Conservation (phyloP, 2,888 invertebrate genomes). For the Heterodera filipjevi region DNA sequence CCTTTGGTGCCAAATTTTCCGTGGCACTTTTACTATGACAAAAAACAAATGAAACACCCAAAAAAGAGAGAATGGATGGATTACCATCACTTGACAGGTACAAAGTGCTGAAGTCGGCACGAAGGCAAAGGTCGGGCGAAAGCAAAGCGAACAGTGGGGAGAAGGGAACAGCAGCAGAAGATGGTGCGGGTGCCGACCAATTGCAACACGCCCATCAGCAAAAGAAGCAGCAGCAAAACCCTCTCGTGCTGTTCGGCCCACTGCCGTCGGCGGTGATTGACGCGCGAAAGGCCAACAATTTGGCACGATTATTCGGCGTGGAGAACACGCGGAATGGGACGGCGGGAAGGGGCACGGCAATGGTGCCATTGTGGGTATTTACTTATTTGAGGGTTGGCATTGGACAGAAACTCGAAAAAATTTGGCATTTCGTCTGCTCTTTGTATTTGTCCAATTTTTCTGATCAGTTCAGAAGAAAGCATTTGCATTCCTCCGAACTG, state of each 20-base stretch:
- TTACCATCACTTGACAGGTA: not conserved
- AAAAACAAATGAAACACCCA: too few species aligned
- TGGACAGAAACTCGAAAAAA: too few species aligned
- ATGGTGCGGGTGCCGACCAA: too few species aligned
- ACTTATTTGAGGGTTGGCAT: too few species aligned
- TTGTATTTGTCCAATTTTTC: too few species aligned
- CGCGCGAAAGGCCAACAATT: not conserved
- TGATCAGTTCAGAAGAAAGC: not conserved
- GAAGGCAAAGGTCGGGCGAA: not conserved
- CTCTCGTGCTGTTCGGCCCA: not conserved
- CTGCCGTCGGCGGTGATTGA: not conserved
- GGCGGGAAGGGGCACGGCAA: not conserved
- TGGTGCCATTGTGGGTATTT: not conserved
- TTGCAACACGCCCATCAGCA: too few species aligned
- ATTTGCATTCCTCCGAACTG: constrained; percentile 2
- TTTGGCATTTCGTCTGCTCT: too few species aligned
- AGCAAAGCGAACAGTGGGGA: not conserved
- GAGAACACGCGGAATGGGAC: not conserved
- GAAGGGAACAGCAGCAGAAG: not conserved
- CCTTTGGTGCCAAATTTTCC: too few species aligned
- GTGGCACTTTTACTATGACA: too few species aligned
- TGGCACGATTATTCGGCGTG: not conserved
- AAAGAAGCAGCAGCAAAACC: too few species aligned
- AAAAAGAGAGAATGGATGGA: too few species aligned
- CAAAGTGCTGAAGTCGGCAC: constrained; percentile 8